A percentile compares a stretch with the other conserved stretches of the same genome.
These are phyloP conservation scores for Alauda arvensis DNA, from an alignment of 2,797 vertebrate species.

Conservation along the genomic window DNA sequence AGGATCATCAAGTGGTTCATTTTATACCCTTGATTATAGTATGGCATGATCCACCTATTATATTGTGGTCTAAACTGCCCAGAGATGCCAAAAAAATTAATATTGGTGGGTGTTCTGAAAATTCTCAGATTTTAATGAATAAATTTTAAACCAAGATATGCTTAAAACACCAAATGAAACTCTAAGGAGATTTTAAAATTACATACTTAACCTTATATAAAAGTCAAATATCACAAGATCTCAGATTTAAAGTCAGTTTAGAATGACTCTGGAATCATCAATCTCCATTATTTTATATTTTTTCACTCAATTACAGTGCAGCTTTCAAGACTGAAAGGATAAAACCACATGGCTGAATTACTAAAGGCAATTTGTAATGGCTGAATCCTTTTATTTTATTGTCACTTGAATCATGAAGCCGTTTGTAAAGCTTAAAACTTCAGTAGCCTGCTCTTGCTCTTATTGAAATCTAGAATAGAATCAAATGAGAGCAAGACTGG, in stretches of 20 bases:
- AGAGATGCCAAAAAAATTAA: not conserved
- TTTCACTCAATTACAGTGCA: slow-evolving; percentile 57
- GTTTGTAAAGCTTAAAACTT: slow-evolving; percentile 71
- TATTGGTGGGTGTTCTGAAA: not conserved
- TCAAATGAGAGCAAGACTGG: slow-evolving; percentile 68
- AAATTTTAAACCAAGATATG: slow-evolving; percentile 62
- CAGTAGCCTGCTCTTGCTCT: slow-evolving; percentile 66
- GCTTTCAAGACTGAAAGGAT: slow-evolving; percentile 28
- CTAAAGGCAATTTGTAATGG: slow-evolving; percentile 76
- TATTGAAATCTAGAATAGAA: slow-evolving; percentile 43
- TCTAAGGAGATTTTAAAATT: not conserved
- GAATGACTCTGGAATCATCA: slow-evolving; percentile 51
- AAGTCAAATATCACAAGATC: slow-evolving; percentile 6
- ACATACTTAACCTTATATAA: not conserved
- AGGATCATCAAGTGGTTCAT: not conserved
- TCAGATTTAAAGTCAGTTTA: slow-evolving; percentile 47
- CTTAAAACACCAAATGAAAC: slow-evolving; percentile 55
- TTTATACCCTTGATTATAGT: not conserved
- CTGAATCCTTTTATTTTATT: slow-evolving; percentile 74
- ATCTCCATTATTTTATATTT: slow-evolving; percentile 36
- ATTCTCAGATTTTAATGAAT: not conserved
- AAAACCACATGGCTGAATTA: slow-evolving; percentile 58
- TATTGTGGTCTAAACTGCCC: not conserved
- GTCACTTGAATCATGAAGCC: slow-evolving; percentile 69
- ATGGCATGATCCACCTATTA: not conserved